These are phyloP conservation scores for Archivesica marissinica DNA, from an alignment of 1,140 invertebrate species.

Conservation along the genomic window DNA sequence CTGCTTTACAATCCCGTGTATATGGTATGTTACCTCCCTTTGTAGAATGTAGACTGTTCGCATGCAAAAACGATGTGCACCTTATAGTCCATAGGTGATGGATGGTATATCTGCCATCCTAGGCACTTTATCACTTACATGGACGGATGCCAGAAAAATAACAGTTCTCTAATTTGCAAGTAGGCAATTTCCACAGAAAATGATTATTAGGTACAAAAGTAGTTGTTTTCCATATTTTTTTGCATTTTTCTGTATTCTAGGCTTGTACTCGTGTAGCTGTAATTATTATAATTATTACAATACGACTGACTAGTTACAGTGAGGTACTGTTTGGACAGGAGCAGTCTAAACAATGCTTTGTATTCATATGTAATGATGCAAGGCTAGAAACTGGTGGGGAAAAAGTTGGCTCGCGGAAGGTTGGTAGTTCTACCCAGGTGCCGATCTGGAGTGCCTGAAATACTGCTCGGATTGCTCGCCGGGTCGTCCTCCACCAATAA, in stretches of 20 bases:
- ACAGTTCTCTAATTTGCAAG: background rate
- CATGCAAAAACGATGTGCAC: background rate
- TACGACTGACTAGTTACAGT: background rate
- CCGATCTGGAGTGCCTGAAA: too few relatives aligned
- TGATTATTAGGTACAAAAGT: too few relatives aligned
- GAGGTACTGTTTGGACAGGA: background rate
- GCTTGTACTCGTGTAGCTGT: too few relatives aligned
- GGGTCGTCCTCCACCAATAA: too few relatives aligned
- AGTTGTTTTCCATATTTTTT: background rate
- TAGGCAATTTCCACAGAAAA: background rate
- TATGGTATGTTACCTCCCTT: background rate
- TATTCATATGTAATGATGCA: too few relatives aligned
- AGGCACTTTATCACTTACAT: conserved; percentile 11
- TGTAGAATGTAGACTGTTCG: background rate
- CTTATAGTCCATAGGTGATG: background rate
- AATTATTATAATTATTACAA: background rate
- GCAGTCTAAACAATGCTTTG: too few relatives aligned
- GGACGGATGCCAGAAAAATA: background rate
- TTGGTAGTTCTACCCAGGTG: too few relatives aligned
- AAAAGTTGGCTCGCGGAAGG: too few relatives aligned
- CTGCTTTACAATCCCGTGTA: background rate
- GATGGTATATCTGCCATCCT: background rate
- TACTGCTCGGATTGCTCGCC: too few relatives aligned
- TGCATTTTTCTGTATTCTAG: background rate
- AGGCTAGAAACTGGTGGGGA: too few relatives aligned